These are phyloP conservation scores for Andrena chrysosceles DNA, from an alignment of 2,888 invertebrate species.

Conservation along the genomic window DNA sequence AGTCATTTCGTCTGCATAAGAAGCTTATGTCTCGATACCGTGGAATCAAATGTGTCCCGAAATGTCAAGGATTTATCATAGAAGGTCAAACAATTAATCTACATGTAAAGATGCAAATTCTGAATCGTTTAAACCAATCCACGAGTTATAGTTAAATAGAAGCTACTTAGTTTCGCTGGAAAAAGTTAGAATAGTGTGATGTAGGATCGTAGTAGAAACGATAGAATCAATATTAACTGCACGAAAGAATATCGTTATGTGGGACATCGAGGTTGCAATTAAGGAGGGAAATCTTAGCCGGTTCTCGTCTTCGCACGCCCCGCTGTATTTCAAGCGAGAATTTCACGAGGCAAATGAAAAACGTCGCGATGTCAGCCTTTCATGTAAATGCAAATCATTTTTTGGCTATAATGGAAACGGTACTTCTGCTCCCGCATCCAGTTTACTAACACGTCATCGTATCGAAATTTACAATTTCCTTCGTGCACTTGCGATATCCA, in stretches of 20 bases:
- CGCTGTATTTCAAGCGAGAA: background rate
- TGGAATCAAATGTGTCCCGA: background rate
- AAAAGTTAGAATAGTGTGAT: background rate
- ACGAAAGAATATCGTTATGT: slow-evolving; percentile 44
- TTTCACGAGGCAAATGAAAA: slow-evolving; percentile 27
- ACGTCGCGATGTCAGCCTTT: background rate
- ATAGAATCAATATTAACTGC: slow-evolving; percentile 30
- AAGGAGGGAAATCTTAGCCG: slow-evolving; percentile 76
- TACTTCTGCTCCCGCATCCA: background rate
- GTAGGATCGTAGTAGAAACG: slow-evolving; percentile 22
- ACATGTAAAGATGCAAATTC: background rate
- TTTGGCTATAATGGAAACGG: background rate
- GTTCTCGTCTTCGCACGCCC: slow-evolving; percentile 45
- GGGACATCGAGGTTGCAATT: slow-evolving; percentile 55
- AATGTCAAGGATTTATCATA: background rate
- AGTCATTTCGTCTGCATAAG: slow-evolving; percentile 13
- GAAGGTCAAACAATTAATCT: background rate
- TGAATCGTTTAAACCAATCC: slow-evolving; percentile 1
- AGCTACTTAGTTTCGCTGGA: background rate
- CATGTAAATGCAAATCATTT: background rate
- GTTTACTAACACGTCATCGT: background rate
- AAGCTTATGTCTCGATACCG: slow-evolving; percentile 1
- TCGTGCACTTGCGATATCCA: slow-evolving; percentile 18
- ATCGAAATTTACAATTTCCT: slow-evolving; percentile 21
- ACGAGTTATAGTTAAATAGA: background rate